These are phyloP conservation scores for Apodemia hepburni DNA, from an alignment of 2,888 invertebrate species.

Conservation along the genomic window DNA sequence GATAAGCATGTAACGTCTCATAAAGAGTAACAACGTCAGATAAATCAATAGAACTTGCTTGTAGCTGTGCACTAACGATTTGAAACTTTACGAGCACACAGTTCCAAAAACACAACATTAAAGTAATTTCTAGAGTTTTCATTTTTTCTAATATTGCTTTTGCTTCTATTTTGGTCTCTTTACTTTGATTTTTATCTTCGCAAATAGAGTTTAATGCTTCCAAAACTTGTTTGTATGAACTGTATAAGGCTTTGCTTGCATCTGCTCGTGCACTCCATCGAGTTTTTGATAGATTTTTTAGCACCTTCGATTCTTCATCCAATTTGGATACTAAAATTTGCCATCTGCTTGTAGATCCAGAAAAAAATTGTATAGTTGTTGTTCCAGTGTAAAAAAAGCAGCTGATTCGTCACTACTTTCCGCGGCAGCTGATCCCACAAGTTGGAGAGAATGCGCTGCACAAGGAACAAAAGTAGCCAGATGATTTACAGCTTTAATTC, in stretches of 20 bases:
- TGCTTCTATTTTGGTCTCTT: conserved; percentile 9
- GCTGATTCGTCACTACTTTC: conserved; percentile 10
- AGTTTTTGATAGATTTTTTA: conserved; percentile 22
- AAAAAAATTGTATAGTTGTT: conserved; percentile 21
- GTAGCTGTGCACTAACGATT: conserved; percentile 10
- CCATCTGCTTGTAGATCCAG: conserved; percentile 21
- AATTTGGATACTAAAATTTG: conserved; percentile 4
- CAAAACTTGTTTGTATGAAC: conserved; percentile 9
- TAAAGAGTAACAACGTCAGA: conserved; percentile 9
- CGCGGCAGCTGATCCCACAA: conserved; percentile 9
- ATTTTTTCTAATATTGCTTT: conserved; percentile 10
- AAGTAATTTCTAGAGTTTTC: conserved; percentile 6
- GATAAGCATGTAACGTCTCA: background rate
- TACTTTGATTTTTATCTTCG: conserved; percentile 4
- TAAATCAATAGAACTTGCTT: conserved; percentile 9
- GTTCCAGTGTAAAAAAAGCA: conserved; percentile 19
- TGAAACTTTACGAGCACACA: conserved; percentile 7
- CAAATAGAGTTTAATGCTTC: conserved; percentile 7
- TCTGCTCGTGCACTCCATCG: conserved; percentile 21
- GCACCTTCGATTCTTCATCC: conserved; percentile 16
- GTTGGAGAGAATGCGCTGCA: conserved; percentile 10
- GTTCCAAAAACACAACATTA: conserved; percentile 7
- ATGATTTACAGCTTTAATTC: conserved; percentile 17
- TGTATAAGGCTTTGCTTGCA: conserved; percentile 16
- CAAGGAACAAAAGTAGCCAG: conserved; percentile 16